Evolutionary conservation across 1,140 invertebrate species (phyloP), one percentile per base, ranked within the genome.

Genomic region (Chironomus striatipennis): DNA sequence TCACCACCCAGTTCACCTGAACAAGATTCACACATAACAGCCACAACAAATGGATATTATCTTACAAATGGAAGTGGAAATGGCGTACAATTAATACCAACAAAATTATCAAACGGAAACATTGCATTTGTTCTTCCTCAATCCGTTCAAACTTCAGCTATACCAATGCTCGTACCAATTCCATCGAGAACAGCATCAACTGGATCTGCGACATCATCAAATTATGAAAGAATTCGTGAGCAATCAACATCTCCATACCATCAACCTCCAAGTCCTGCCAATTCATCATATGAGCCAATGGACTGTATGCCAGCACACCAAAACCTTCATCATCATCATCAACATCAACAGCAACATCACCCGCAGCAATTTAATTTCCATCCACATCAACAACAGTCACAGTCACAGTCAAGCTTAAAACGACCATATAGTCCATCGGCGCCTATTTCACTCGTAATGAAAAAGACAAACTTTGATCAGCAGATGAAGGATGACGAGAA

Each of bases 81-180:
- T 21, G 90, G 91, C 1, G 86, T 93, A 7, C 91, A 93, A 76
- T 83, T 94, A 21, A 89, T 94, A 10, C 92, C 93, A 15, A 93
- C 91, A 24, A 86, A 91, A 74, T 80, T 94, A 21, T 87, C 92
- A 2, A 92, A 89, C 42, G 93, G 92, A 0, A 92, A 93, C 78
- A 85, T 94, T 70, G 92, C 93, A 0, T 85, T 94, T 2, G 85
- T 95, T 4, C 82, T 94, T 12, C 93, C 91, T 0, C 87, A 74
- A 85, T 82, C 74, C 82, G 84, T 20, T 77, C 83, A 65, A 74
- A 78, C 79, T 67, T 77, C 78, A 18, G 86, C 89, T 1, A 79
- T 90, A 17, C 89, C 90, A 0, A 87, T 88, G 8, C 78, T 92
- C 9, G 90, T 92, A 8, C 88, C 90, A 0, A 89, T 92, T 7